Percentiles rank a stretch among this genome's conserved stretches.
These are phyloP conservation scores for Microplitis manilae DNA, from an alignment of 2,888 invertebrate species.

Conservation along the genomic window DNA sequence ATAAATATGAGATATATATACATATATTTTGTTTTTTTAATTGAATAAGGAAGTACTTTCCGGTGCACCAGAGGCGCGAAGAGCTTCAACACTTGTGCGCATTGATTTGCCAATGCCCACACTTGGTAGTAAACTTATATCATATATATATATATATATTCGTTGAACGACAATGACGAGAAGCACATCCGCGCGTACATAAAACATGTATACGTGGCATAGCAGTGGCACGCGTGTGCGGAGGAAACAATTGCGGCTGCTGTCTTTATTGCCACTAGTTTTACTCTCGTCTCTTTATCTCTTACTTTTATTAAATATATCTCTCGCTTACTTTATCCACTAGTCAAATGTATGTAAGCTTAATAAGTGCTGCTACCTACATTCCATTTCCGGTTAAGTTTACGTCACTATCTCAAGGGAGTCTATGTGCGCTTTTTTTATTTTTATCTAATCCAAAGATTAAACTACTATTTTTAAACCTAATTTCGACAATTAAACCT, in stretches of 20 bases:
- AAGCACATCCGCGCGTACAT: conserved; percentile 50
- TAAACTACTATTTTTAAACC: too few species aligned
- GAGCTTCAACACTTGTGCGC: conserved; percentile 48
- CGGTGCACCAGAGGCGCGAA: background rate
- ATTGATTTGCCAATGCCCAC: conserved; percentile 70
- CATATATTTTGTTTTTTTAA: background rate
- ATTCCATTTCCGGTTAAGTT: conserved; percentile 70
- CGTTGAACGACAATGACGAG: conserved; percentile 40
- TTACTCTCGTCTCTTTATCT: conserved; percentile 46
- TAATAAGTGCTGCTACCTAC: conserved; percentile 71
- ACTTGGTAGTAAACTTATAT: conserved; percentile 52
- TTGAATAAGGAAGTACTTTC: conserved; percentile 2
- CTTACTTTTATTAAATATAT: conserved; percentile 32
- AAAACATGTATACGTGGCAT: conserved; percentile 55
- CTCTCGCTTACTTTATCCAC: conserved; percentile 46
- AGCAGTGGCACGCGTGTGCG: conserved; percentile 65
- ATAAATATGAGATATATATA: too few species aligned
- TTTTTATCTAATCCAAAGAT: background rate
- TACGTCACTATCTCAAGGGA: conserved; percentile 61
- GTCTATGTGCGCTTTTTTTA: background rate
- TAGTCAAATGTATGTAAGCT: conserved; percentile 55
- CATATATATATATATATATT: background rate
- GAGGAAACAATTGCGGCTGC: conserved; percentile 69
- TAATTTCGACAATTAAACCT: background rate
- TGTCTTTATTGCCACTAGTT: conserved; percentile 53